Evolutionary conservation across 2,113 vertebrate species (phyloP), one percentile per base, ranked within the genome.

Genomic region (Pterocles burchelli): DNA sequence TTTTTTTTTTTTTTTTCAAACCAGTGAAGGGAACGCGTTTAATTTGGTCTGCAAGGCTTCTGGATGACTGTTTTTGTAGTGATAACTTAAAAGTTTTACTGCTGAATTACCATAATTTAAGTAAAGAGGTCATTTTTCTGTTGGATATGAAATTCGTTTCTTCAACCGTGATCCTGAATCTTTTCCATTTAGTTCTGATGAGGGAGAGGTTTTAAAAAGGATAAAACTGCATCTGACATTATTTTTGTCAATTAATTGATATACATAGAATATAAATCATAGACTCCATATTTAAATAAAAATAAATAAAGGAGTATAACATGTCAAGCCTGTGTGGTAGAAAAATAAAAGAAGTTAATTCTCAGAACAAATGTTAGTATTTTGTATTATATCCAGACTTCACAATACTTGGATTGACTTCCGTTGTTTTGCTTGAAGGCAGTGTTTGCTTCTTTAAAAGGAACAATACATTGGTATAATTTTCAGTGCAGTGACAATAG

Each of bases 281-380:
- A 57, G 43, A 33, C 12, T 49, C 3, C 7, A 12, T 16, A n/a
- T 77, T 84, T 77, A 82, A 89, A 70, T 45, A 41, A 65, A 85
- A 76, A 57, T 57, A 62, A 91, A 49, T 55, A 34, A 28, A 71
- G 34, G 12, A 66, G 25, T 85, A 20, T 25, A 78, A 21, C 34
- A 63, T 81, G 45, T 85, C 61, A 89, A 68, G 55, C 20, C 12
- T 91, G 45, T 71, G 34, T 82, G 33, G 74, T 59, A 70, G 52
- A 74, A 87, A 91, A 94, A 91, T 59, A 79, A 71, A 94, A 62
- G 31, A 54, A 85, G 28, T 72, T 94, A 87, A 95, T 97, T 95
- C 31, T 81, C 45, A 82, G 85, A 79, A 73, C 41, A 95, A 95
- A 94, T 62, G 80, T 88, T 93, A 91, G 62, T 58, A 59, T 93